Evolutionary conservation across 2,113 vertebrate genomes (phyloP), one percentile per base, ranked within the genome.

Genomic region (Mormyrus iriodes): DNA sequence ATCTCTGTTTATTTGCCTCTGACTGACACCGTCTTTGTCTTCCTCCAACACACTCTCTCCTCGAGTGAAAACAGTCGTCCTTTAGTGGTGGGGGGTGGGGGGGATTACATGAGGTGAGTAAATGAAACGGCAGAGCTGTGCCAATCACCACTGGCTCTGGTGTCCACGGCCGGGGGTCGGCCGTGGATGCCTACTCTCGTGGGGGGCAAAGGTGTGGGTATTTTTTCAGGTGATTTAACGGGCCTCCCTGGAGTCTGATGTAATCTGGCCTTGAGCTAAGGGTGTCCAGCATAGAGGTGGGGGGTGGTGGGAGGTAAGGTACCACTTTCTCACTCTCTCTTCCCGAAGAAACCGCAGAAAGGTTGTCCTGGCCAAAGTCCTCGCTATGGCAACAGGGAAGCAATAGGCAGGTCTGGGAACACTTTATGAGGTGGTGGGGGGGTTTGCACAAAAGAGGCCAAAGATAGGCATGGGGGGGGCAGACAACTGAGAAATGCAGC

Each of bases 311-410:
- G 17, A 52, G 46, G 39, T 46, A 88, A 13, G 35, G 24, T 65
- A 55, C 55, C 44, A 69, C 58, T 49, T 9, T 85, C 13, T 39
- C 31, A 48, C 19, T 89, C 53, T 35, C 39, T 48, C 88, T 31
- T 27, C 87, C 52, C 13, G 51, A 55, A 85, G 31, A n/a, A n/a
- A 42, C 52, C 13, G 24, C 44, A 85, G 31, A 42, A 85, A 89
- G 53, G 39, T 49, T 44, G 61, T 89, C 85, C 39, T 15, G 49
- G 51, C 27, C 76, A 90, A 90, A 85, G 19, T 49, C 73, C 17
- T 88, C 46, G n/a, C 89, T 31, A 85, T 90, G 79, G 86, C 53
- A 90, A 90, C 76, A 51, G 76, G 65, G 86, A 84, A 85, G 65
- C 53, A n/a, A 46, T 15, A 24, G n/a, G 24, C 48, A 44, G 89